Conservation (phyloP, 2,888 invertebrate genomes). For the Cerceris rybyensis region DNA sequence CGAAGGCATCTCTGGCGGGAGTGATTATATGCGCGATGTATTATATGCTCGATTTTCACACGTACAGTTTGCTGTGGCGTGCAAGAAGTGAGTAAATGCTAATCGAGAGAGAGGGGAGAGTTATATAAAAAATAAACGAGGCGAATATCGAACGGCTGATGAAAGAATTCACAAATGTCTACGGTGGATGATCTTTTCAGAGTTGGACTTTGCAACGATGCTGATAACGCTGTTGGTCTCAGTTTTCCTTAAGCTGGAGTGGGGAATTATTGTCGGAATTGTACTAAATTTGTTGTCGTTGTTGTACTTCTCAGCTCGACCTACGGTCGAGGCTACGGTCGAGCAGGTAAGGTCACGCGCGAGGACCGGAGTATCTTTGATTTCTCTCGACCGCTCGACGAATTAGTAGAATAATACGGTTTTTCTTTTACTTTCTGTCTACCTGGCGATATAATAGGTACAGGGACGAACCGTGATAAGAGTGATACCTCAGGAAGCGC, state of each 20-base stretch:
- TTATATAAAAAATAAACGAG: background rate
- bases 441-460: slow-evolving; percentile 64
- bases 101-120: background rate
- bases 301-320: slow-evolving; percentile 83
- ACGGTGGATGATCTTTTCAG: slow-evolving; percentile 77
- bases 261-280: slow-evolving; percentile 86
- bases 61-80: slow-evolving; percentile 82
- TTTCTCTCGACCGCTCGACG: too few relatives aligned
- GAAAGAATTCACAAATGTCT: background rate
- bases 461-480: slow-evolving; percentile 82
- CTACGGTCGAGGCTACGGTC: slow-evolving; percentile 72
- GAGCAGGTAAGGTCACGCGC: slow-evolving; percentile 63
- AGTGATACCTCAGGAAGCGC: slow-evolving; percentile 87
- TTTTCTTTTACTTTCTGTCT: too few relatives aligned
- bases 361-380: background rate
- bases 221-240: slow-evolving; percentile 84
- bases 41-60: slow-evolving; percentile 83
- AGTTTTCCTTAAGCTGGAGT: slow-evolving; percentile 85
- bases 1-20: slow-evolving; percentile 84
- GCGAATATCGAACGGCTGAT: too few relatives aligned
- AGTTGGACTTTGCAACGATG: slow-evolving; percentile 85
- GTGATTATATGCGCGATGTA: slow-evolving; percentile 85
- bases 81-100: slow-evolving; percentile 81
- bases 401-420: too few relatives aligned
- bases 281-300: slow-evolving; percentile 83